phyloP scores from a whole-genome alignment of 2,113 vertebrate genomes.

The Stegastes partitus region DNA sequence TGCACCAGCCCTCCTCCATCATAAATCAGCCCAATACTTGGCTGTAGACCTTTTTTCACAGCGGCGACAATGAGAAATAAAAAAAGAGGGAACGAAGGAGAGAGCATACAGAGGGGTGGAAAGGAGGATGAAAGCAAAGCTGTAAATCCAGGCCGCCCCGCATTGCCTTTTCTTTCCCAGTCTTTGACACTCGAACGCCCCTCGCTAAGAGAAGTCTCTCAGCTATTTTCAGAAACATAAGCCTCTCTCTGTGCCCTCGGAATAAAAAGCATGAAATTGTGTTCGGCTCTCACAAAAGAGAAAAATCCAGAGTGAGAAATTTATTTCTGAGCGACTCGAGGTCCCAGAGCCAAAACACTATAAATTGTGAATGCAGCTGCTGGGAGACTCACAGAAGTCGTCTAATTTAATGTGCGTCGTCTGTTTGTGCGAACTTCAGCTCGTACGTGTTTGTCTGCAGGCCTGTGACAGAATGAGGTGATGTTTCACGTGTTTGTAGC shows the following conservation, averaged over 20 bases:
- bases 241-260: conserved; percentile 44
- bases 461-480: conserved; percentile 39
- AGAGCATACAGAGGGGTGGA: conserved; percentile 34
- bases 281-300: conserved; percentile 58
- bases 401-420: neutral
- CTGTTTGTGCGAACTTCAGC: conserved; percentile 11
- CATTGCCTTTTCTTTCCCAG: conserved; percentile 52
- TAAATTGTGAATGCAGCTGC: conserved; percentile 51
- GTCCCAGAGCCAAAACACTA: conserved; percentile 47
- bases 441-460: conserved; percentile 10
- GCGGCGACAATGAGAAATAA: conserved; percentile 24
- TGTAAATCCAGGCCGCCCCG: conserved; percentile 66
- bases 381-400: conserved; percentile 5
- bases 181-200: conserved; percentile 58
- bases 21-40: conserved; percentile 52
- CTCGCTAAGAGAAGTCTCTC: conserved; percentile 58
- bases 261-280: conserved; percentile 70
- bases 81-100: conserved; percentile 20
- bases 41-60: conserved; percentile 52
- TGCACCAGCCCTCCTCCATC: conserved; percentile 29
- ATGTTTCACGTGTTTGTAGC: conserved; percentile 5
- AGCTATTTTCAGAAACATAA: conserved; percentile 77
- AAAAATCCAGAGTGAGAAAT: conserved; percentile 39
- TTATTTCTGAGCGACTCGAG: conserved; percentile 38
- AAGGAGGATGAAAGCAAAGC: conserved; percentile 69